phyloP scores from a whole-genome alignment of 2,113 vertebrate genomes.

The Dasyornis broadbenti region DNA sequence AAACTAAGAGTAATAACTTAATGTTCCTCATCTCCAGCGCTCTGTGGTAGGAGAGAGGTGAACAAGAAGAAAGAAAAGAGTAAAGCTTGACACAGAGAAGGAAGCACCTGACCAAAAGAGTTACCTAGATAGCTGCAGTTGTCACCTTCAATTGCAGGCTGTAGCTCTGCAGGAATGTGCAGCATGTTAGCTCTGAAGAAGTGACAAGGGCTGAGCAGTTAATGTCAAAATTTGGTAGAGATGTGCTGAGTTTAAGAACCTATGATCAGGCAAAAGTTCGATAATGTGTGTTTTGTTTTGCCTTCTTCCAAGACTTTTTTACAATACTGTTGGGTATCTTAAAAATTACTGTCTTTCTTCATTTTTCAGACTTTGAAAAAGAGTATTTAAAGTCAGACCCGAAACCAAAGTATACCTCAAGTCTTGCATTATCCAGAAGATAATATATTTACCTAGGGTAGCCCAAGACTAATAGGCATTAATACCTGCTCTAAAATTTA shows the following conservation, averaged over 20 bases:
- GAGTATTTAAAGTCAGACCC: neutral
- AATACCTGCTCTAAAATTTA: neutral
- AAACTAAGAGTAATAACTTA: neutral
- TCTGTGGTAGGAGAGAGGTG: neutral
- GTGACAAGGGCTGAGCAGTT: neutral
- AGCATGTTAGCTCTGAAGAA: neutral
- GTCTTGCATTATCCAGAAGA: neutral
- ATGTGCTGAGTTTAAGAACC: neutral
- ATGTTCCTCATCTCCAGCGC: neutral
- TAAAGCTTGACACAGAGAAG: neutral
- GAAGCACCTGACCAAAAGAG: neutral
- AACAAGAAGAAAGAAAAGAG: neutral
- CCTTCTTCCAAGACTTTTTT: neutral
- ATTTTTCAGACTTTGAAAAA: neutral
- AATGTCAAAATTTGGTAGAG: neutral
- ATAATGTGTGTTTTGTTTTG: neutral
- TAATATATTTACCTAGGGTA: neutral
- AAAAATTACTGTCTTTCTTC: neutral
- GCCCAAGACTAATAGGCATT: neutral
- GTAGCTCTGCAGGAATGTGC: neutral
- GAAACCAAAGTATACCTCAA: neutral
- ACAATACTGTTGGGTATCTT: neutral
- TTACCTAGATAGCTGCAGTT: conserved; percentile 22
- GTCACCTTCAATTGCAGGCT: neutral
- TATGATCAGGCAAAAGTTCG: neutral